phyloP scores from a whole-genome alignment of 2,113 vertebrate genomes.

The Malurus alboscapulatus region DNA sequence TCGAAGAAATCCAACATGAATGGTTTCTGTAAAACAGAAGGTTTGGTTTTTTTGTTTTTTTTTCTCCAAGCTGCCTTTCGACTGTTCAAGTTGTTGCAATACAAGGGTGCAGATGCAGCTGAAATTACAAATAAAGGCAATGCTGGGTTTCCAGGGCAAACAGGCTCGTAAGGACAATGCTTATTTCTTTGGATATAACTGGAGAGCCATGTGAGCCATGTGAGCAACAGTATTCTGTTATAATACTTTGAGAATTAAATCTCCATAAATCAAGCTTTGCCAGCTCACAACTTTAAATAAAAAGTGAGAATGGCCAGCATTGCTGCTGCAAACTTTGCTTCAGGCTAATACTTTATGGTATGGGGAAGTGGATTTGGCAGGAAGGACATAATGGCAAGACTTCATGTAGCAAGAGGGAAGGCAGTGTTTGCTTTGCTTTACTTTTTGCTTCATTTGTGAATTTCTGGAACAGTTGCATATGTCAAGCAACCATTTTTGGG shows the following conservation, averaged over 20 bases:
- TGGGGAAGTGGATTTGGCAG: constrained; percentile 6
- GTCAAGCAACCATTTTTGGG: not conserved
- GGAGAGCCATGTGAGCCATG: not conserved
- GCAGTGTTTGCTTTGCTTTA: not conserved
- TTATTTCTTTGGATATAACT: not conserved
- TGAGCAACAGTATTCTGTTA: not conserved
- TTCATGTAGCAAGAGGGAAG: not conserved
- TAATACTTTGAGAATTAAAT: constrained; percentile 32
- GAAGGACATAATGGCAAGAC: not conserved
- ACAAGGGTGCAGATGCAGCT: not conserved
- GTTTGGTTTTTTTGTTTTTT: fast-evolving
- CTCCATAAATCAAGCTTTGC: constrained; percentile 33
- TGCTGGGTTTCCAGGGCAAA: not conserved
- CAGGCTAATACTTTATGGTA: not conserved
- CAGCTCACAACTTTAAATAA: constrained; percentile 20
- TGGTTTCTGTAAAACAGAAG: not conserved
- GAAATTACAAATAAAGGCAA: not conserved
- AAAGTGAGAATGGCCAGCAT: constrained; percentile 2
- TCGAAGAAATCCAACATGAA: not conserved
- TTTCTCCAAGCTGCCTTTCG: not conserved
- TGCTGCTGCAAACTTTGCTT: constrained; percentile 13
- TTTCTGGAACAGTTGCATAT: not conserved
- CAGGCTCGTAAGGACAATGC: not conserved
- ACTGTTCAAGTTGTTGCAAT: not conserved
- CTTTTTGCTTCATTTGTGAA: not conserved